Evolutionary conservation across 2,888 invertebrate species (phyloP), one percentile per base, ranked within the genome.

Genomic region (Andricus quercusramuli): DNA sequence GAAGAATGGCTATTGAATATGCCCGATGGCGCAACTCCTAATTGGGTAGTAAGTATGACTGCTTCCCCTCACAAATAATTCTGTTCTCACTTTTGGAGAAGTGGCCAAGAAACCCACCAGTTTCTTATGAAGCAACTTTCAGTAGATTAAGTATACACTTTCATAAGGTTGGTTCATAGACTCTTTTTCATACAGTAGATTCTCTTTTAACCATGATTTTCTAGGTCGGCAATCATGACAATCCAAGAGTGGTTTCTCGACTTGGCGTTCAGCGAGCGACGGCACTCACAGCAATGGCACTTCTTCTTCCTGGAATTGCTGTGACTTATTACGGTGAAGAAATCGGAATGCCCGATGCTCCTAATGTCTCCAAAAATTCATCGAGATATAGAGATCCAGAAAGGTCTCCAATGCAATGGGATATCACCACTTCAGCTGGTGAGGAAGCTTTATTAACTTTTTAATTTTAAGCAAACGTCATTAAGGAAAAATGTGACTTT

Each of bases 361-460:
- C 89, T 70, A 90, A 95, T 88, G 94, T 95, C 22, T 95, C 94
- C 0, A 93, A 94, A 13, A 95, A 95, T 85, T 95, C 95, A 0
- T 93, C 93, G 84, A 95, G 94, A 4, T 94, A 94, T 85, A 94
- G 97, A 83, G 97, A 97, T 90, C 96, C 96, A 0, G 95, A 94
- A 81, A 94, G 97, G 37, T 96, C 97, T 0, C 97, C 97, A 0
- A 97, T 96, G 92, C 97, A 97, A 88, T 97, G 97, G 97, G 95
- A 94, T 87, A 91, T 93, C 22, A 93, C 94, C 0, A 92, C 91
- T 70, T 95, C 95, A 84, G 95, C 96, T 70, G 96, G 96, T 90
- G 83, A 83, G 83, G 8, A 1, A 76, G 13, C 5, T 51, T 51
- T 6, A 51, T 6, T 51, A 17, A 51, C 6, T 51, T 17, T 17